Conservation (phyloP, 1,140 invertebrate species). For the Drosophila melanica region DNA sequence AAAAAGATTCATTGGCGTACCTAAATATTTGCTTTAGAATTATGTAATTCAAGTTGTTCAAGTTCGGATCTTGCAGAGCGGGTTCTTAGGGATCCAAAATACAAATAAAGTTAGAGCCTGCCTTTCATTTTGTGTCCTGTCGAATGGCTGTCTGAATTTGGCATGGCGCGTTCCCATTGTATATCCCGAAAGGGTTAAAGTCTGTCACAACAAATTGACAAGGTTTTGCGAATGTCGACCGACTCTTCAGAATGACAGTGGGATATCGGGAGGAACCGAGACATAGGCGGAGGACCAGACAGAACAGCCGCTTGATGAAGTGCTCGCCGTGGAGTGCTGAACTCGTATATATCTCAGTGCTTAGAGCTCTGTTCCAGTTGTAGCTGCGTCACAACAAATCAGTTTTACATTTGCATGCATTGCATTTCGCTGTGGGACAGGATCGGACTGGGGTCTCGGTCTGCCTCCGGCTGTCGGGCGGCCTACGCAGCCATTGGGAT, state of each 20-base stretch:
- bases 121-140: neutral
- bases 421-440: conserved; percentile 48
- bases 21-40: too few species aligned
- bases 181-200: conserved; percentile 20
- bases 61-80: too few species aligned
- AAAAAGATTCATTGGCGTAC: too few species aligned
- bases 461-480: conserved; percentile 7
- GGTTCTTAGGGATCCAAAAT: too few species aligned
- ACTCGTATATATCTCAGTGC: conserved; percentile 27
- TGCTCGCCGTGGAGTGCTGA: conserved; percentile 22
- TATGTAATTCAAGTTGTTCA: too few species aligned
- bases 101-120: too few species aligned
- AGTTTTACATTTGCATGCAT: conserved; percentile 80
- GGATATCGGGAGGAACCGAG: neutral
- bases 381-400: conserved; percentile 74
- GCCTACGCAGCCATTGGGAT: conserved; percentile 20
- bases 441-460: neutral
- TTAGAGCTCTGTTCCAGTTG: conserved; percentile 22
- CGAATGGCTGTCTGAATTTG: neutral
- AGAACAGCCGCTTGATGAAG: conserved; percentile 40
- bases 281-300: neutral
- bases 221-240: conserved; percentile 44
- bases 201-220: conserved; percentile 60
- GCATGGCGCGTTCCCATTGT: neutral
- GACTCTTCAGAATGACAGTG: neutral